Evolutionary conservation across 2,888 invertebrate genomes (phyloP), one percentile per base, ranked within the genome.

Genomic region (Agriopis aurantiaria): DNA sequence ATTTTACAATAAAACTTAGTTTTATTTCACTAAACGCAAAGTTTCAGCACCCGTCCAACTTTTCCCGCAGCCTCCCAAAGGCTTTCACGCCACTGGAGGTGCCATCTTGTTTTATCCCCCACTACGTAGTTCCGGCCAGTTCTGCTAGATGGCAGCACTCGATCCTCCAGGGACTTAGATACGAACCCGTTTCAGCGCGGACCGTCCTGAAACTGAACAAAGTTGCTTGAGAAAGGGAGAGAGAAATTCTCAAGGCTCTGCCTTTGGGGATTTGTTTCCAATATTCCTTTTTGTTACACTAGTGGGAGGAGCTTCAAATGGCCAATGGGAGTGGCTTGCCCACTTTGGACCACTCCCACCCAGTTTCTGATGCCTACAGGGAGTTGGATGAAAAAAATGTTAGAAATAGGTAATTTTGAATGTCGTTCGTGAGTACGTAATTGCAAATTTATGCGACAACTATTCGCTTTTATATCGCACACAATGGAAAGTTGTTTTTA

Each of bases 291-390:
- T 91, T 90, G 87, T 86, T 80, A 84, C 79, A 76, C 75, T 65
- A 77, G 86, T 91, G 88, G 94, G 94, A 86, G 93, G 92, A 85
- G 87, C 78, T 81, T 78, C 69, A 59, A 71, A 73, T 85, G 77
- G 78, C 93, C 92, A 93, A 92, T 94, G 86, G 91, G 90, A 88
- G 88, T 79, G 73, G 84, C 86, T 86, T 85, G 84, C 82, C 73
- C 70, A 76, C 72, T 73, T 67, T 72, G 78, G 87, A 85, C 90
- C 92, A 92, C 93, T 84, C 93, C 93, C 86, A 93, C 86, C 85
- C 84, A 83, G 89, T 91, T 92, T 88, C 87, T 87, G 84, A 89
- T 94, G 93, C 94, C 94, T 94, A 94, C 94, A 80, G 94, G 94
- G 94, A 93, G 76, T 93, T 92, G 88, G 77, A 86, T 85, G 86